Evolutionary conservation across 2,888 invertebrate species (phyloP).

Genomic region (Diarsia brunnea): DNA sequence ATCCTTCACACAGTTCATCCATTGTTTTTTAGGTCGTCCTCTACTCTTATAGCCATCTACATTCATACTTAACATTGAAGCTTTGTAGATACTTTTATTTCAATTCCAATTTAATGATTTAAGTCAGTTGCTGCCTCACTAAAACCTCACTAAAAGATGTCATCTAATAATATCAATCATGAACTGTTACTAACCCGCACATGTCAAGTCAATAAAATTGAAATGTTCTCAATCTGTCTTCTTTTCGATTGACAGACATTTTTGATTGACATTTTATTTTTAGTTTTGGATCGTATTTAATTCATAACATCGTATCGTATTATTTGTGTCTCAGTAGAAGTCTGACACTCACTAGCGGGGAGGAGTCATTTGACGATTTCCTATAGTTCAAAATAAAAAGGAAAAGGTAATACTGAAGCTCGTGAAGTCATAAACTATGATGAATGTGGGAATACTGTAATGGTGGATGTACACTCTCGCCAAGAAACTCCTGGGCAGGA

Average conservation of each 20-base stretch:
- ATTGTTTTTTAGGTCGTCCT: too few relatives aligned
- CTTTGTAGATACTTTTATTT: background rate
- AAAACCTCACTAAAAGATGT: background rate
- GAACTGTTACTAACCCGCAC: background rate
- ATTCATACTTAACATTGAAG: background rate
- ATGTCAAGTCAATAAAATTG: background rate
- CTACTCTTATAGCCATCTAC: too few relatives aligned
- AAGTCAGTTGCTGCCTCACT: background rate
- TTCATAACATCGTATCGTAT: background rate
- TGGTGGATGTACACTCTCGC: too few relatives aligned
- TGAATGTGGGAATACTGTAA: too few relatives aligned
- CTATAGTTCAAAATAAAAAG: too few relatives aligned
- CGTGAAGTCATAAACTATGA: too few relatives aligned
- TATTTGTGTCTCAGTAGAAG: too few relatives aligned
- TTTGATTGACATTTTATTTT: slow-evolving; percentile 3
- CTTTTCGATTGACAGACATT: background rate
- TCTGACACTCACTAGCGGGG: too few relatives aligned
- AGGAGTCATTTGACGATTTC: too few relatives aligned
- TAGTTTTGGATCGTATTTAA: background rate
- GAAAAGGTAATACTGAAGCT: too few relatives aligned
- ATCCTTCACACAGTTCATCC: too few relatives aligned
- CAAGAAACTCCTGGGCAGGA: too few relatives aligned
- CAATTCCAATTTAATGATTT: background rate
- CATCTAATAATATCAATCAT: slow-evolving; percentile 12
- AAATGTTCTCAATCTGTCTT: slow-evolving; percentile 15